Evolutionary conservation across 2,888 invertebrate genomes (phyloP).

Genomic region (Agrochola circellaris): DNA sequence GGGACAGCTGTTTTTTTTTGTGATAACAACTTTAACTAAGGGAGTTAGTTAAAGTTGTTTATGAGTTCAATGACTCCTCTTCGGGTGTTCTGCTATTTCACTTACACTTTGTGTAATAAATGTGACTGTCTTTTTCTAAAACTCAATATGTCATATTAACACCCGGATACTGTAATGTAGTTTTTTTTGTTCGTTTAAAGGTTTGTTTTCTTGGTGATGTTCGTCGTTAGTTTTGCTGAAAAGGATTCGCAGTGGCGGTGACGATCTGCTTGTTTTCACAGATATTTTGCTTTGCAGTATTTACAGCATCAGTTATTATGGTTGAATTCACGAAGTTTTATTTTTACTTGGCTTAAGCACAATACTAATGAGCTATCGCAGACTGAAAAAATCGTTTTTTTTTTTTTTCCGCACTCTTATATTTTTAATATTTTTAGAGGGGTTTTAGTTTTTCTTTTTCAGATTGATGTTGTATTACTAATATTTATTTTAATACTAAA

Average conservation of each 20-base stretch:
- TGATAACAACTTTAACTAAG: too few species aligned
- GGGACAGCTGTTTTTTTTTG: background rate
- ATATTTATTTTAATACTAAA: constrained; percentile 6
- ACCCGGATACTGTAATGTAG: background rate
- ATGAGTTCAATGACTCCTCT: background rate
- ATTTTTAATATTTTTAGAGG: constrained; percentile 4
- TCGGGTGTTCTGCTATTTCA: background rate
- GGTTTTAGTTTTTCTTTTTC: constrained; percentile 41
- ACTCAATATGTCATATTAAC: background rate
- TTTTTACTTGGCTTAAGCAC: constrained; percentile 28
- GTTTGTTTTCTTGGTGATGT: constrained; percentile 31
- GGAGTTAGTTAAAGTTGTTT: background rate
- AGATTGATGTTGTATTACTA: constrained; percentile 45
- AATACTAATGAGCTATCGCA: constrained; percentile 34
- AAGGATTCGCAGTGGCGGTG: constrained; percentile 22
- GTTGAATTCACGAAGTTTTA: background rate
- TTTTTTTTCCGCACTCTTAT: background rate
- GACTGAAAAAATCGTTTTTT: constrained; percentile 1
- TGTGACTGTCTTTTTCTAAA: background rate
- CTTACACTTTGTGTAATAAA: background rate
- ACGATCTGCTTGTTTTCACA: constrained; percentile 32
- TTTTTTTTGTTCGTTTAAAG: constrained; percentile 16
- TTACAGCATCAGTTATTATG: constrained; percentile 15
- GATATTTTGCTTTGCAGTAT: constrained; percentile 48
- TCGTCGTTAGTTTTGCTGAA: constrained; percentile 24